phyloP scores from a whole-genome alignment of 1,140 invertebrate species.

The Drosophila hydei region DNA sequence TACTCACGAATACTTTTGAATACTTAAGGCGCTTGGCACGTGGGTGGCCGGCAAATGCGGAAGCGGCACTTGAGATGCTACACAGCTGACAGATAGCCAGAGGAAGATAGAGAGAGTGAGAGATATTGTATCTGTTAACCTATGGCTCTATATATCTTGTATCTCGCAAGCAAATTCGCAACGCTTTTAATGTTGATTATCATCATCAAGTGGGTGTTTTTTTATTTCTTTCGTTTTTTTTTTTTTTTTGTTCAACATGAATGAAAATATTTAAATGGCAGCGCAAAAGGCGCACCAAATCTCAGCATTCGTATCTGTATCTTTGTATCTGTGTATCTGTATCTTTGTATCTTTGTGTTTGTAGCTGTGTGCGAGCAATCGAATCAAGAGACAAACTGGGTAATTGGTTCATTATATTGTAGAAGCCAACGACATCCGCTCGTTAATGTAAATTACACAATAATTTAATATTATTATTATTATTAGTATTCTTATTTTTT shows the following conservation, averaged over 20 bases:
- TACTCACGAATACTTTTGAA: conserved; percentile 10
- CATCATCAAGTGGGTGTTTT: conserved; percentile 48
- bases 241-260: conserved; percentile 19
- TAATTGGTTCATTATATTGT: conserved; percentile 81
- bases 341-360: conserved; percentile 20
- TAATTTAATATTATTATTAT: conserved; percentile 62
- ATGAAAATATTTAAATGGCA: conserved; percentile 41
- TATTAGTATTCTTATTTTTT: not conserved
- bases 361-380: conserved; percentile 62
- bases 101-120: not conserved
- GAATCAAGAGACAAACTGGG: conserved; percentile 80
- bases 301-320: conserved; percentile 4
- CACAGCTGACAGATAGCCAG: not conserved
- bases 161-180: conserved; percentile 7
- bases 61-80: conserved; percentile 61
- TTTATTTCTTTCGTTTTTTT: not conserved
- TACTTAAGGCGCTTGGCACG: conserved; percentile 54
- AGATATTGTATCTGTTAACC: conserved; percentile 8
- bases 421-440: conserved; percentile 77
- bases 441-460: conserved; percentile 82
- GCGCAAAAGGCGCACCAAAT: conserved; percentile 27
- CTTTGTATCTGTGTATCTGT: conserved; percentile 1
- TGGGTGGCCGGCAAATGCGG: conserved; percentile 70
- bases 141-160: conserved; percentile 16
- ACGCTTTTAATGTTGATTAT: conserved; percentile 38